Evolutionary conservation across 2,888 invertebrate genomes (phyloP), one percentile per base, ranked within the genome.

Genomic region (Euproctis similis): DNA sequence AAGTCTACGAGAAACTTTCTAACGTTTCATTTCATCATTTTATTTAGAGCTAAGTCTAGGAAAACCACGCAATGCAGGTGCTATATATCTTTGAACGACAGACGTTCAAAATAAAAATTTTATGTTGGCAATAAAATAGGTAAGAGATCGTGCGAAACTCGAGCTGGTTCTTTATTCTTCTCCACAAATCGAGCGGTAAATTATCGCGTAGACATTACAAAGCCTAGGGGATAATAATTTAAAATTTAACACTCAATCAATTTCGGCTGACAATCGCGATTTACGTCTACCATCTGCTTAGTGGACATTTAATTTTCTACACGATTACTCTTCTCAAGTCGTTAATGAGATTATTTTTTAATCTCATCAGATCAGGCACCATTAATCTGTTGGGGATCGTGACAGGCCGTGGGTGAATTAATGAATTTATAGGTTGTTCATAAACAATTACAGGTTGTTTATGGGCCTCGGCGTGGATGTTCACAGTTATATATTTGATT

Each of bases 221-320:
- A 56, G 46, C 49, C 43, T 36, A 37, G 36, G 46, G 59, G 59
- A 61, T 69, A 61, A 71, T 74, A 72, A 75, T 72, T 77, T 74
- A 76, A 75, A 76, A 78, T 77, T 77, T 75, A 76, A 67, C 72
- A 71, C 73, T 78, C 73, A 75, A 80, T 81, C 78, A 80, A 77
- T 69, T 66, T 59, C 49, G 50, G 48, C 64, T 69, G 72, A 75
- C 72, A 75, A 74, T 71, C 69, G 60, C 66, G 67, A 72, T 73
- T 78, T 72, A 71, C 49, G 62, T 55, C 59, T 52, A 60, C 56
- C 49, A 62, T 55, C 59, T 52, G 60, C 56, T 44, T 39, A 31
- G 59, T 57, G 69, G 58, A 61, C 67, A 51, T 71, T 66, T 62
- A 59, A 76, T 76, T 76, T 75, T 71, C 65, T 63, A 56, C 51